Evolutionary conservation across 1,140 invertebrate genomes (phyloP), one percentile per base, ranked within the genome.

Genomic region (Chironomus striatipennis): DNA sequence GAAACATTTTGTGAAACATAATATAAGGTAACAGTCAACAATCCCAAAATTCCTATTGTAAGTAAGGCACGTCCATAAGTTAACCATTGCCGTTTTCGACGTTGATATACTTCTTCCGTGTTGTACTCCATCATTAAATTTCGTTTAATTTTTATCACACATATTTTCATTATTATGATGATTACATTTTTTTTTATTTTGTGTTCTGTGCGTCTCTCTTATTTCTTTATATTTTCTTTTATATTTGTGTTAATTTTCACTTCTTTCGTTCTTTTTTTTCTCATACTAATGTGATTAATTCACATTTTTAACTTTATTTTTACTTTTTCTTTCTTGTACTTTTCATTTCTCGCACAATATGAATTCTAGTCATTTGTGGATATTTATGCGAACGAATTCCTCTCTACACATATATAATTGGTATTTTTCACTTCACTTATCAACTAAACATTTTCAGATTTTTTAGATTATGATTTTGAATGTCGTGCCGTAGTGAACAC

Each of bases 61-160:
- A 70, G 65, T 20, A 70, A 18, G 17, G 65, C 65, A 70, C 65
- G 65, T 20, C 65, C 65, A 70, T 70, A 70, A n/a, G 17, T 70
- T 21, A 70, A 12, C 65, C 65, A 70, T 18, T 17, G 20, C 18
- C 20, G n/a, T 21, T 70, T 70, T 70, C 65, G 65, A 20, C 65
- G 65, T 70, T 21, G 65, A 70, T 20, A 70, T 10, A 70, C 65
- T 70, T 70, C 65, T 70, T 70, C 65, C 65, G 65, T 17, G 18
- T 70, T 70, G 20, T 21, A 10, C 17, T 70, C 65, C 65, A 70
- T 70, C 7, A 70, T 70, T 21, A 70, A 8, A 9, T 70, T 70
- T 70, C 65, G 65, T 70, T 70, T 21, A 20, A 34, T 70, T 70
- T 21, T 70, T 21, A 20, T 70, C 65, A 21, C 65, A 70, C 65